phyloP scores from a whole-genome alignment of 2,797 vertebrate species.

The Nyctalus aviator region DNA sequence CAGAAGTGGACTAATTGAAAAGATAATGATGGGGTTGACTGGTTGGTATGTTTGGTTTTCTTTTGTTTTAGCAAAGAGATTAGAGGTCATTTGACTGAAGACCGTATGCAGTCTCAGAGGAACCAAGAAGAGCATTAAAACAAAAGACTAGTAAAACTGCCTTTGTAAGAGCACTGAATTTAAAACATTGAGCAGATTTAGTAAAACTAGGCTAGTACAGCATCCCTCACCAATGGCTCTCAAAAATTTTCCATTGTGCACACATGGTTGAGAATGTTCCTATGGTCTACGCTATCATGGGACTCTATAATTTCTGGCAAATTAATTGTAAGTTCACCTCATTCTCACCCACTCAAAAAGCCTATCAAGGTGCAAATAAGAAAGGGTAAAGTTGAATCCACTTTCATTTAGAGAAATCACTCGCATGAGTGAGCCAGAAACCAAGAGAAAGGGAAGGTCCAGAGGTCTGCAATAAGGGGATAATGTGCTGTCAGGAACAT shows the following conservation, averaged over 20 bases:
- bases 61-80: background rate
- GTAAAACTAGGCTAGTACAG: background rate
- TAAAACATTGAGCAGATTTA: background rate
- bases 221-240: background rate
- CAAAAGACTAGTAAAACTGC: background rate
- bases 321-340: slow-evolving; percentile 21
- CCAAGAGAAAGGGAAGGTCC: background rate
- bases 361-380: background rate
- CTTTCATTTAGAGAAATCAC: background rate
- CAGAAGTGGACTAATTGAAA: background rate
- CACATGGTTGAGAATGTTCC: background rate
- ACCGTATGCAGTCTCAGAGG: background rate
- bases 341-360: slow-evolving; percentile 27
- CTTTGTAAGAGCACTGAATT: background rate
- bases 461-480: background rate
- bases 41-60: background rate
- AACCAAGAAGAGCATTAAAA: background rate
- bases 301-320: background rate
- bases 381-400: background rate
- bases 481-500: background rate
- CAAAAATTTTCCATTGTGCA: background rate
- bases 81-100: background rate
- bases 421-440: background rate
- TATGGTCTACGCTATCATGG: background rate
- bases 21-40: background rate